Percentiles rank a stretch among this genome's conserved stretches.
Evolutionary conservation across 2,797 vertebrate genomes (phyloP).

Genomic region (Dallia pectoralis): DNA sequence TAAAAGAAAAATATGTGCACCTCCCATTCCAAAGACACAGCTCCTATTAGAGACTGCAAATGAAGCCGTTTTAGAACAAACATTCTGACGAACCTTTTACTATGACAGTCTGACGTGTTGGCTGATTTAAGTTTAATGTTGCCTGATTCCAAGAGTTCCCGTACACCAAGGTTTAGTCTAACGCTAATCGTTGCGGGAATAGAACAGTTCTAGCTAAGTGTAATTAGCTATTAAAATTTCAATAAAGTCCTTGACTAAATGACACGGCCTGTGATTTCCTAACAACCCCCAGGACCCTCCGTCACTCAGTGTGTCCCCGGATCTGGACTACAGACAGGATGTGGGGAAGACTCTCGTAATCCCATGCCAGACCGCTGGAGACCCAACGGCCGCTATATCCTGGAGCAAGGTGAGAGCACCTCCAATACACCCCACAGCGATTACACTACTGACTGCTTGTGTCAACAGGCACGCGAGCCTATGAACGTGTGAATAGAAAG

Average conservation of each 20-base stretch:
- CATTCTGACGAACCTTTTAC: neutral
- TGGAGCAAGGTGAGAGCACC: slow-evolving; percentile 77
- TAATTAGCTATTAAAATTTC: slow-evolving; percentile 52
- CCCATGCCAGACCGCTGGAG: slow-evolving; percentile 70
- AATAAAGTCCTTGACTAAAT: slow-evolving; percentile 1
- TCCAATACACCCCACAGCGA: neutral
- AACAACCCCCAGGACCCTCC: slow-evolving; percentile 75
- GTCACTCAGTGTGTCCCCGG: slow-evolving; percentile 66
- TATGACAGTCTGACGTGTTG: neutral
- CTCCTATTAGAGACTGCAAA: neutral
- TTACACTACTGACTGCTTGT: neutral
- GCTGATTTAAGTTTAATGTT: neutral
- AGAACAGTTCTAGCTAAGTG: slow-evolving; percentile 62
- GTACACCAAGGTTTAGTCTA: slow-evolving; percentile 61
- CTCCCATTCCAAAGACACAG: neutral
- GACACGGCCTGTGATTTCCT: neutral
- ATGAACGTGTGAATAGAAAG: neutral
- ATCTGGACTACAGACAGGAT: slow-evolving; percentile 79
- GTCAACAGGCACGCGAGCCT: neutral
- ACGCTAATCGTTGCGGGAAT: slow-evolving; percentile 69
- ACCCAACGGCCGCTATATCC: slow-evolving; percentile 69
- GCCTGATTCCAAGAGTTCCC: neutral
- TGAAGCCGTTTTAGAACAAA: neutral
- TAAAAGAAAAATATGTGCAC: neutral
- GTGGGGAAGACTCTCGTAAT: slow-evolving; percentile 76